Evolutionary conservation across 2,113 vertebrate genomes (phyloP).

Genomic region (Herpetotheres cachinnans): DNA sequence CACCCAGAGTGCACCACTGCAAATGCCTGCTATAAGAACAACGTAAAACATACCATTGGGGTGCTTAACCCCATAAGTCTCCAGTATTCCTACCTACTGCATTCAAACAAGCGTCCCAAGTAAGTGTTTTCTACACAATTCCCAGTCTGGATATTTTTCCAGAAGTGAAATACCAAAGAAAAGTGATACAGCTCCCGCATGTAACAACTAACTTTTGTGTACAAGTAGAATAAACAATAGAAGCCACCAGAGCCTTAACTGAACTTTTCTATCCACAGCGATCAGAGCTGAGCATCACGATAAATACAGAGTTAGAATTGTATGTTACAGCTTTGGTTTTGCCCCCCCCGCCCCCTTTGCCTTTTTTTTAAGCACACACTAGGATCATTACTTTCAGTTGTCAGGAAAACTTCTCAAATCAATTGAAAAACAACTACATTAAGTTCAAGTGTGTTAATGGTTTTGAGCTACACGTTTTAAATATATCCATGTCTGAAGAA

Average conservation of each 20-base stretch:
- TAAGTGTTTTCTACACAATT: background rate
- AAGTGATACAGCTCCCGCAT: background rate
- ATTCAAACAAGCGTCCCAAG: background rate
- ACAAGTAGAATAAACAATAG: background rate
- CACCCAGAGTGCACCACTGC: background rate
- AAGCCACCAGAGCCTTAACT: background rate
- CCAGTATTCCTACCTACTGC: background rate
- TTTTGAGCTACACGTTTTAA: background rate
- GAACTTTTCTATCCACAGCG: background rate
- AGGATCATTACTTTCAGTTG: background rate
- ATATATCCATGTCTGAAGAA: background rate
- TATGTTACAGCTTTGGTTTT: accelerated
- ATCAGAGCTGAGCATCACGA: background rate
- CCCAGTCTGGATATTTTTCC: background rate
- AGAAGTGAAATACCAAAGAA: background rate
- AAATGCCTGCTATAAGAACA: background rate
- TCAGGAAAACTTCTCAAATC: background rate
- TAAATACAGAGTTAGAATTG: accelerated
- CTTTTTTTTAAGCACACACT: background rate
- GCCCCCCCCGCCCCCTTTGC: no score
- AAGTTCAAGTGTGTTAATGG: background rate
- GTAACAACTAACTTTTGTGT: background rate
- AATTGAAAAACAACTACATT: background rate
- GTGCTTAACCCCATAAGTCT: background rate
- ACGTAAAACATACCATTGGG: background rate